Conservation (phyloP, 2,888 invertebrate genomes). For the Nemotelus pantherinus region DNA sequence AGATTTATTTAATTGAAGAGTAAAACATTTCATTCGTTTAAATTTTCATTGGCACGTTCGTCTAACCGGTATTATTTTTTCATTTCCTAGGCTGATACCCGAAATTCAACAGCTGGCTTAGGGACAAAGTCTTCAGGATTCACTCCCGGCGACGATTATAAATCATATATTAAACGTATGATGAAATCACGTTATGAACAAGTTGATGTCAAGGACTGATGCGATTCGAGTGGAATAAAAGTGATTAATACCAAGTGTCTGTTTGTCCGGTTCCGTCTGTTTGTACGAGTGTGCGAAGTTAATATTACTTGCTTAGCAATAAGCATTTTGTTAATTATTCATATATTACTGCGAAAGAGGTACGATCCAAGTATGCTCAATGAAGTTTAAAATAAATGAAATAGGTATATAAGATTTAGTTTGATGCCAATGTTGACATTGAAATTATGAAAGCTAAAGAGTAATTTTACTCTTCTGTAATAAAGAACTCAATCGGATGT, state of each 20-base stretch:
- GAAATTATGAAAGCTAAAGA: not conserved
- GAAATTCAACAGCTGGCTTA: constrained; percentile 83
- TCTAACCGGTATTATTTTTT: not conserved
- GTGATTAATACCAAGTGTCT: no score
- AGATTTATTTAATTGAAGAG: no score
- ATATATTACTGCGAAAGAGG: no score
- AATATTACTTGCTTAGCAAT: no score
- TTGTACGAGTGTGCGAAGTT: no score
- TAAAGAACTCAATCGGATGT: not conserved
- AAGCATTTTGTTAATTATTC: no score
- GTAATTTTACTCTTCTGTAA: not conserved
- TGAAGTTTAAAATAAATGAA: not conserved
- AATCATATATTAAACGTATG: constrained; percentile 65
- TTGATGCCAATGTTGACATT: not conserved
- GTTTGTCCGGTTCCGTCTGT: no score
- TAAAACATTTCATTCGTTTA: constrained; percentile 1
- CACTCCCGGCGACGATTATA: constrained; percentile 63
- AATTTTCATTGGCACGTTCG: not conserved
- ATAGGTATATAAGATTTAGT: not conserved
- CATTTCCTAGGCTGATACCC: constrained; percentile 57
- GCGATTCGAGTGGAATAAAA: no score
- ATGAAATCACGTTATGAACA: constrained; percentile 65
- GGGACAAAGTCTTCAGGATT: constrained; percentile 73
- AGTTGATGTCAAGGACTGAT: constrained; percentile 56
- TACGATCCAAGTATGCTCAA: no score